A percentile compares a stretch with the other conserved stretches of the same genome.
phyloP scores from a whole-genome alignment of 2,113 vertebrate genomes.

The Brachyhypopomus gauderio region DNA sequence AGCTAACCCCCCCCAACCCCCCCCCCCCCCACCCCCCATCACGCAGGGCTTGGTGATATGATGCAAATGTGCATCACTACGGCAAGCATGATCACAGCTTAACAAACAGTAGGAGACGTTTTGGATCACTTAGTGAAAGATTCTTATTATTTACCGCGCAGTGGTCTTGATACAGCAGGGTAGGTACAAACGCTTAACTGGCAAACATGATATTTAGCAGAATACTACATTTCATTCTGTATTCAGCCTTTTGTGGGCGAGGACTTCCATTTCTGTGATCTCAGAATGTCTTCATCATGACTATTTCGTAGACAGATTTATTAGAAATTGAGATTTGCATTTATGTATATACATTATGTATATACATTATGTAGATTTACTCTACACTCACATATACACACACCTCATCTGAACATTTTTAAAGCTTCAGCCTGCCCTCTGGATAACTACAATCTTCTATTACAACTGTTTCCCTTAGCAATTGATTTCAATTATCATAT shows the following conservation, averaged over 20 bases:
- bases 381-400: not conserved
- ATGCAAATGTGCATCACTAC: not conserved
- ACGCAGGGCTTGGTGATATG: not conserved
- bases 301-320: no score
- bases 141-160: not conserved
- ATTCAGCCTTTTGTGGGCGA: not conserved
- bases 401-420: not conserved
- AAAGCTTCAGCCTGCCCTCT: conserved; percentile 41
- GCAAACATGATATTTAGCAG: not conserved
- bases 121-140: no score
- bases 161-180: not conserved
- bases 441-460: conserved; percentile 37
- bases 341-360: no score
- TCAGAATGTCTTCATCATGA: no score
- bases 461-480: conserved; percentile 45
- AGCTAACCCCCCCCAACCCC: not conserved
- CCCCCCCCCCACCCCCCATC: not conserved
- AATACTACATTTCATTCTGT: not conserved
- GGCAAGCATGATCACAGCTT: no score
- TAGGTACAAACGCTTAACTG: not conserved
- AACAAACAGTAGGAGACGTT: no score
- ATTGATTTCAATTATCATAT: conserved; percentile 49
- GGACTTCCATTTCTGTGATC: no score
- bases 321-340: no score
- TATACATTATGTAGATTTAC: not conserved